Evolutionary conservation across 2,888 invertebrate species (phyloP).

Genomic region (Luperina testacea): DNA sequence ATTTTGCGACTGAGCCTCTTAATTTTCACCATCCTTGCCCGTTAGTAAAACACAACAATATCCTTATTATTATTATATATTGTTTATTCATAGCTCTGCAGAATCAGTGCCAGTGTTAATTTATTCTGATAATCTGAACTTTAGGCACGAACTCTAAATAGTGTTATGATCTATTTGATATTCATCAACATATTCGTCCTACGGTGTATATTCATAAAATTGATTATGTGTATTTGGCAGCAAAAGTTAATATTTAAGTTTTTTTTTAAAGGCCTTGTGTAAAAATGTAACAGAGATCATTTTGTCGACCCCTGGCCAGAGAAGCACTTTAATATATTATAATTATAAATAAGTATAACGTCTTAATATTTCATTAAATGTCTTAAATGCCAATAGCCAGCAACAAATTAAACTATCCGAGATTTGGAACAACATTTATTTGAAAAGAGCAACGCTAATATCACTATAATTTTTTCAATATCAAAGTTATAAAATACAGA

Average conservation of each 20-base stretch:
- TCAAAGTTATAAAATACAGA: slow-evolving; percentile 55
- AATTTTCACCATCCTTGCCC: background rate
- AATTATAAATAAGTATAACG: slow-evolving; percentile 16
- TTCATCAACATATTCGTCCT: slow-evolving; percentile 5
- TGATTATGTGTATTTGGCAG: slow-evolving; percentile 66
- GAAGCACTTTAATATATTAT: slow-evolving; percentile 31
- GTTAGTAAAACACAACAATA: slow-evolving; percentile 1
- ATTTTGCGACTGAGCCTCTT: background rate
- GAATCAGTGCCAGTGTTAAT: background rate
- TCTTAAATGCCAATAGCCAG: slow-evolving; percentile 21
- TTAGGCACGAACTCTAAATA: slow-evolving; percentile 6
- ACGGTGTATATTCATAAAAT: slow-evolving; percentile 40
- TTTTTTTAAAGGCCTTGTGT: slow-evolving; percentile 52
- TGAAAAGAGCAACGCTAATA: slow-evolving; percentile 42
- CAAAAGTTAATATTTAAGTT: slow-evolving; percentile 40
- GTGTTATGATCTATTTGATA: background rate
- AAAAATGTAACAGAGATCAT: slow-evolving; percentile 62
- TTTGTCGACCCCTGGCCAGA: slow-evolving; percentile 32
- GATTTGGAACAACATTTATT: slow-evolving; percentile 56
- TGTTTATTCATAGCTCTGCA: background rate
- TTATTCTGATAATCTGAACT: background rate
- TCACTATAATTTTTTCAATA: slow-evolving; percentile 57
- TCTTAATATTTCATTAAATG: slow-evolving; percentile 21
- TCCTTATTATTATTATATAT: background rate
- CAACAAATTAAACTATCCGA: slow-evolving; percentile 48